These are phyloP conservation scores for Squalus acanthias DNA, from an alignment of 2,797 vertebrate genomes.

Conservation along the genomic window DNA sequence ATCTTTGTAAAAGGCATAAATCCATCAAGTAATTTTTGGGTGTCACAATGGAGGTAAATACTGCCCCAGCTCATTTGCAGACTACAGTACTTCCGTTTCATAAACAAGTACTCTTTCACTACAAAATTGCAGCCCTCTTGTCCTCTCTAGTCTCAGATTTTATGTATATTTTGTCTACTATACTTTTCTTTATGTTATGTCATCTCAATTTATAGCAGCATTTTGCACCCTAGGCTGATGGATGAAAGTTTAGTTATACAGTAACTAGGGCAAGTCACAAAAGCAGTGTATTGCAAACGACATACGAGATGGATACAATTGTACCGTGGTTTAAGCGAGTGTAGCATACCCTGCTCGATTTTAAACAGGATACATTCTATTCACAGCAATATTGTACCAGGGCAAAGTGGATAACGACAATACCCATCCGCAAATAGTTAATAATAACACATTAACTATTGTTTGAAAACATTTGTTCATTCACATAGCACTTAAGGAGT, in stretches of 20 bases:
- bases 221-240: background rate
- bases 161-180: background rate
- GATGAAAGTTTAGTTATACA: background rate
- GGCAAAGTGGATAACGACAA: background rate
- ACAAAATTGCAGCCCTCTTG: background rate
- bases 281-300: background rate
- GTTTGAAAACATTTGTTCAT: slow-evolving; percentile 3
- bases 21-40: slow-evolving; percentile 17
- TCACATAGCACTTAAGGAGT: background rate
- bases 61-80: slow-evolving; percentile 14
- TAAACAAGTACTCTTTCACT: background rate
- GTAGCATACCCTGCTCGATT: background rate
- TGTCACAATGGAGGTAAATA: slow-evolving; percentile 26
- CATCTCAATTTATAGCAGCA: background rate
- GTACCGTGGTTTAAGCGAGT: background rate
- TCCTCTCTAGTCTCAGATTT: background rate
- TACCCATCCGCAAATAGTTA: background rate
- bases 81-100: slow-evolving; percentile 27
- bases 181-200: background rate
- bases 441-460: background rate
- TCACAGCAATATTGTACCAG: background rate
- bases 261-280: background rate
- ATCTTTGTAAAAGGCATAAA: slow-evolving; percentile 3
- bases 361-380: background rate
- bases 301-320: background rate